A percentile compares a stretch with the other conserved stretches of the same genome.
Conservation (phyloP, 2,888 invertebrate species). For the Cotesia congregata region DNA sequence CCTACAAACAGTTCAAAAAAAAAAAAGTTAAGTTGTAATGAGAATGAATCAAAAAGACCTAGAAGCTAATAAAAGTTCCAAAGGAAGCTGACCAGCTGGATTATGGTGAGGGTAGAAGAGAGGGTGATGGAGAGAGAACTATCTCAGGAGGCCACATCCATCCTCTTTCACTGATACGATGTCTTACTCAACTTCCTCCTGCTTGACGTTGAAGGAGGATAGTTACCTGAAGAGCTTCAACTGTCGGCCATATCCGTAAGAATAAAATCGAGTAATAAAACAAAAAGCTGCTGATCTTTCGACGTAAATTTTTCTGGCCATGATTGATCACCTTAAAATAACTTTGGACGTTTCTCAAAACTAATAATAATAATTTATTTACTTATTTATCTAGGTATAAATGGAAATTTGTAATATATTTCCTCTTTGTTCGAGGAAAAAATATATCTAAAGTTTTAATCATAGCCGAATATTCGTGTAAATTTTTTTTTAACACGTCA, state of each 20-base stretch:
- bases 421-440: too few relatives aligned
- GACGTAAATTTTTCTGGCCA: not conserved
- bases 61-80: constrained; percentile 50
- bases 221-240: constrained; percentile 7
- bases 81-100: constrained; percentile 38
- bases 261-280: not conserved
- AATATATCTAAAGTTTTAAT: too few relatives aligned
- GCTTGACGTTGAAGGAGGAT: not conserved
- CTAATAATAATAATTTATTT: constrained; percentile 9
- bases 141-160: constrained; percentile 29
- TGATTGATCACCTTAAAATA: constrained; percentile 18
- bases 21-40: constrained; percentile 47
- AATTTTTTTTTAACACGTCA: too few relatives aligned
- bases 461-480: too few relatives aligned
- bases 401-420: not conserved
- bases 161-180: constrained; percentile 23
- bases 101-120: not conserved
- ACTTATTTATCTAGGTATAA: not conserved
- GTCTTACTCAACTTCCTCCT: constrained; percentile 22
- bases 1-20: not conserved
- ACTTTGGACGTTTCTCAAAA: not conserved
- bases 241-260: not conserved
- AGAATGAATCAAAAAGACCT: constrained; percentile 44
- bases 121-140: not conserved
- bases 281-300: not conserved